Evolutionary conservation across 37 sponge, comb jelly and placozoan species (phyloP), one percentile per base, ranked within the genome.

Genomic region (Halisarca cf. caerulea): DNA sequence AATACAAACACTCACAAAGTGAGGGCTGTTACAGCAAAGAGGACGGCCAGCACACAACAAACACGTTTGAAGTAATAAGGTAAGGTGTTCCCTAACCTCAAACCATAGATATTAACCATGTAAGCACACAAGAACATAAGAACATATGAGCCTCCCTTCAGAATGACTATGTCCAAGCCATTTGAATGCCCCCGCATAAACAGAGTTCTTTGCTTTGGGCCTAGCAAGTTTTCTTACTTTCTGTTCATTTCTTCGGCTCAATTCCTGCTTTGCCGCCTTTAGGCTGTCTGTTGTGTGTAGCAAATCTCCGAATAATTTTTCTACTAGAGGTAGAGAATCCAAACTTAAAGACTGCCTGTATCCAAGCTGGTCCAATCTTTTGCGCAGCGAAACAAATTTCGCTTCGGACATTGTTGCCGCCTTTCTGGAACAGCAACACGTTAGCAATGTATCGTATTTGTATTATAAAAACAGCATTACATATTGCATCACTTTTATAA

Each of bases 211-310:
- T 47, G 51, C 11, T 14, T 11, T 11, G 11, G 51, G 51, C 51
- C 11, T 14, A 47, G 51, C 11, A n/a, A 27, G n/a, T 34, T 68
- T 18, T 43, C 71, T 47, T 32, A 82, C 91, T 54, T 91, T 90
- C 74, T 95, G 90, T 79, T 92, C 85, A 55, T 85, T 86, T 18
- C 90, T 87, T 55, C 82, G 84, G 42, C 84, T 69, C 15, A 95
- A 84, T 74, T 99, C 88, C 45, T 81, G 79, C 70, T 95, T 93
- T 21, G 91, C 92, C 15, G 87, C 66, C 81, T 89, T 92, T 70
- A 99, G 75, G 72, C 97, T 97, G 85, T 99, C 99, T 60, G 99
- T 95, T 21, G 99, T 99, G 84, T 99, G 99, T 21, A 99, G 82
- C 39, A 99, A 80, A 75, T 99, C 99, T 34, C 88, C 94, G 61